These are phyloP conservation scores for Brachypteracias leptosomus DNA, from an alignment of 2,113 vertebrate species.

Conservation along the genomic window DNA sequence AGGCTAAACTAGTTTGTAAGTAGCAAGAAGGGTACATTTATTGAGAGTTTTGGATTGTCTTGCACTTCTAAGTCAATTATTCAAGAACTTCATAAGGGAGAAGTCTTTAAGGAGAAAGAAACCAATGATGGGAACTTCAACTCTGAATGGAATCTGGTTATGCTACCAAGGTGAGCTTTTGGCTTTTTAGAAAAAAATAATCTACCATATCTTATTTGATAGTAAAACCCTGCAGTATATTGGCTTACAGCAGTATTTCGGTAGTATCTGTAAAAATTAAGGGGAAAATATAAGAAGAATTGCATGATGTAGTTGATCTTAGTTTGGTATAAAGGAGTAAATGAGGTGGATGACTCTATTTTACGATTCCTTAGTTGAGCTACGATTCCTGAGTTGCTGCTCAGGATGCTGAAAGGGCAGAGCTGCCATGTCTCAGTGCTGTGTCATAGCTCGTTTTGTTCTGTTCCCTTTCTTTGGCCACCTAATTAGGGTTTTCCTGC, in stretches of 20 bases:
- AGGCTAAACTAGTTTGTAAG: background rate
- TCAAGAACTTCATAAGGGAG: background rate
- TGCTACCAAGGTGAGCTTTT: background rate
- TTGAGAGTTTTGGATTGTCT: background rate
- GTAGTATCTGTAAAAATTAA: background rate
- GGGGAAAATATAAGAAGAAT: background rate
- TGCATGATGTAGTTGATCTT: background rate
- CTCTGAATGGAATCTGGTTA: background rate
- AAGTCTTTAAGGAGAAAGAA: background rate
- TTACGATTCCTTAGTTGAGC: background rate
- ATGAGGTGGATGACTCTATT: background rate
- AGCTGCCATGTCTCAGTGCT: background rate
- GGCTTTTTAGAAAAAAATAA: background rate
- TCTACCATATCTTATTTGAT: background rate
- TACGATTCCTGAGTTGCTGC: background rate
- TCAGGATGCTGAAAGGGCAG: slow-evolving; percentile 10
- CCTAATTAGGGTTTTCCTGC: background rate
- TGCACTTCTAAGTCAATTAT: background rate
- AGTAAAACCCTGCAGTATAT: background rate
- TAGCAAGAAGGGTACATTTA: background rate
- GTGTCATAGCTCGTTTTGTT: slow-evolving; percentile 12
- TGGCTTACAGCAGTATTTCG: background rate
- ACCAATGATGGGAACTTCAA: background rate
- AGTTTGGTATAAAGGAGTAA: background rate
- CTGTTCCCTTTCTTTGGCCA: background rate